Conservation (phyloP, 1,140 invertebrate genomes). For the Eurosta solidaginis region DNA sequence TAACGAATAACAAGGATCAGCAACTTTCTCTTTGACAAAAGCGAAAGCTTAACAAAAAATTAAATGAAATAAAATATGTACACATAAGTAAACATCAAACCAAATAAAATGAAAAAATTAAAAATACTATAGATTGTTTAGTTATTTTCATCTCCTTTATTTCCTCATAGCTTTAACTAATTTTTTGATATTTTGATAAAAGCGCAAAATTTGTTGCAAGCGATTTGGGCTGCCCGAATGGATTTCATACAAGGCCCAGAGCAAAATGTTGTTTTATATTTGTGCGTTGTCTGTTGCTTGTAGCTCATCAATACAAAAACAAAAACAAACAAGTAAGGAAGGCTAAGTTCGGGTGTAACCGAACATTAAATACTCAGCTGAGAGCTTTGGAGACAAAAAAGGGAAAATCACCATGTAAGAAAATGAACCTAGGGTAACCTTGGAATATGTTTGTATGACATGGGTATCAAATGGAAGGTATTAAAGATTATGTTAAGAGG, state of each 20-base stretch:
- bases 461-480: no score
- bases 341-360: no score
- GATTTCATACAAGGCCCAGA: background rate
- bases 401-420: no score
- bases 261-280: no score
- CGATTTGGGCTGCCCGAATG: background rate
- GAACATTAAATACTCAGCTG: no score
- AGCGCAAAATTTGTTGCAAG: conserved; percentile 6
- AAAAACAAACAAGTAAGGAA: no score
- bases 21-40: conserved; percentile 25
- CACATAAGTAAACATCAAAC: background rate
- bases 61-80: conserved; percentile 10
- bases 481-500: no score
- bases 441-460: no score
- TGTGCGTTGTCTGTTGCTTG: background rate
- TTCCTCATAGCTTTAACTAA: background rate
- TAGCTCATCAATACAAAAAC: conserved; percentile 23
- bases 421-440: no score
- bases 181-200: conserved; percentile 21
- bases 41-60: conserved; percentile 16
- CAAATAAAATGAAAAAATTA: no score
- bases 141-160: background rate
- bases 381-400: no score
- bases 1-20: conserved; percentile 13
- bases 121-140: background rate